A percentile compares a stretch with the other conserved stretches of the same genome.
Conservation (phyloP, 1,140 invertebrate species). For the Anthonomus grandis region DNA sequence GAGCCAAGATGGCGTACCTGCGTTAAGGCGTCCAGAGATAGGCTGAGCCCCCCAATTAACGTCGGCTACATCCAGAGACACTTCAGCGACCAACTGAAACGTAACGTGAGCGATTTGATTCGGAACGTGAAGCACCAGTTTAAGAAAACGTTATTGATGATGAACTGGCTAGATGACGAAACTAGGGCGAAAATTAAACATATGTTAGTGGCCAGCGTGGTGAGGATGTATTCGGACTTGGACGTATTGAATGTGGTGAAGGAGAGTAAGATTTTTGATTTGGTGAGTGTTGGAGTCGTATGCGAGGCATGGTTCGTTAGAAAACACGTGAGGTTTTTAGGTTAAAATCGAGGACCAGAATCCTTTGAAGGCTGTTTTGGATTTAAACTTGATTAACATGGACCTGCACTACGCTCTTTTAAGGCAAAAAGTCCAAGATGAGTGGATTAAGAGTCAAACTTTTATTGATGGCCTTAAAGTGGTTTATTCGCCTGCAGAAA, state of each 20-base stretch:
- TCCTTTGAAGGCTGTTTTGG: constrained; percentile 72
- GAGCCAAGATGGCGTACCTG: constrained; percentile 32
- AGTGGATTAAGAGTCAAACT: constrained; percentile 24
- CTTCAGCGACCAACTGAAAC: constrained; percentile 55
- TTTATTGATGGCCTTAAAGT: constrained; percentile 35
- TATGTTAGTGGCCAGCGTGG: constrained; percentile 71
- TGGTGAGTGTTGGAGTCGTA: constrained; percentile 12
- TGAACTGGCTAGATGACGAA: constrained; percentile 49
- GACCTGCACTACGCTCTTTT: constrained; percentile 74
- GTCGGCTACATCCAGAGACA: constrained; percentile 73
- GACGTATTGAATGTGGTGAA: constrained; percentile 64
- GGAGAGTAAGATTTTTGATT: constrained; percentile 14
- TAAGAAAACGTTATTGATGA: constrained; percentile 23
- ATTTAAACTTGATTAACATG: constrained; percentile 70
- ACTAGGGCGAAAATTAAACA: constrained; percentile 71
- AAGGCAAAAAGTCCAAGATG: constrained; percentile 23
- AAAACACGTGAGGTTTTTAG: constrained; percentile 43
- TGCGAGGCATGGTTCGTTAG: neutral
- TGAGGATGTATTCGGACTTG: constrained; percentile 79
- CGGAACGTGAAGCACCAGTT: constrained; percentile 36
- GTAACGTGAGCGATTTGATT: constrained; percentile 26
- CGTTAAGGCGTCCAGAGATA: constrained; percentile 23
- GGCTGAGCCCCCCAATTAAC: constrained; percentile 29
- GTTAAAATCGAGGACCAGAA: constrained; percentile 65
- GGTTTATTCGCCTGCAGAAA: constrained; percentile 30